phyloP scores from a whole-genome alignment of 2,888 invertebrate genomes.

The Notocelia uddmanniana region DNA sequence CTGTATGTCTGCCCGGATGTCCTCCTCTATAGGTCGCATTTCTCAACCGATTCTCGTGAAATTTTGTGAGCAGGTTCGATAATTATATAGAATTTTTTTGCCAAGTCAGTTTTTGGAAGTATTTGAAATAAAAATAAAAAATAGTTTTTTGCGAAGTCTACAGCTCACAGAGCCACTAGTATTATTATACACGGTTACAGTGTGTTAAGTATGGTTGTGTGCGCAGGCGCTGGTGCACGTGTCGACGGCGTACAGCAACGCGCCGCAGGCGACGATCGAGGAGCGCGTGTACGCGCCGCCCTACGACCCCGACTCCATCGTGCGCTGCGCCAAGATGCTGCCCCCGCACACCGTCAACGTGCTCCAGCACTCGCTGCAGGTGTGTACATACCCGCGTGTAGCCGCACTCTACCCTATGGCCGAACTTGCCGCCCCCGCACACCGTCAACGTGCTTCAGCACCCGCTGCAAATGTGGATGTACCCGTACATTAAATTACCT shows the following conservation, averaged over 20 bases:
- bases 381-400: slow-evolving; percentile 87
- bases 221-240: slow-evolving; percentile 93
- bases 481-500: no score
- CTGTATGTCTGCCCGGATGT: no score
- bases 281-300: slow-evolving; percentile 93
- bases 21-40: no score
- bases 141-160: no score
- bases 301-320: slow-evolving; percentile 87
- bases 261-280: slow-evolving; percentile 92
- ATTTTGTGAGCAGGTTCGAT: no score
- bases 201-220: background rate
- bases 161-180: no score
- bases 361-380: slow-evolving; percentile 85
- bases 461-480: slow-evolving; percentile 85
- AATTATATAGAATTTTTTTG: no score
- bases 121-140: no score
- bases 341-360: slow-evolving; percentile 87
- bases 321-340: slow-evolving; percentile 87
- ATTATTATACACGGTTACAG: no score
- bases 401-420: slow-evolving; percentile 86
- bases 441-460: slow-evolving; percentile 85
- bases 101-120: no score
- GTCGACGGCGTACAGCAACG: slow-evolving; percentile 98
- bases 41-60: no score
- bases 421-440: slow-evolving; percentile 86